phyloP scores from a whole-genome alignment of 2,888 invertebrate species.

The Cryptocephalus moraei region DNA sequence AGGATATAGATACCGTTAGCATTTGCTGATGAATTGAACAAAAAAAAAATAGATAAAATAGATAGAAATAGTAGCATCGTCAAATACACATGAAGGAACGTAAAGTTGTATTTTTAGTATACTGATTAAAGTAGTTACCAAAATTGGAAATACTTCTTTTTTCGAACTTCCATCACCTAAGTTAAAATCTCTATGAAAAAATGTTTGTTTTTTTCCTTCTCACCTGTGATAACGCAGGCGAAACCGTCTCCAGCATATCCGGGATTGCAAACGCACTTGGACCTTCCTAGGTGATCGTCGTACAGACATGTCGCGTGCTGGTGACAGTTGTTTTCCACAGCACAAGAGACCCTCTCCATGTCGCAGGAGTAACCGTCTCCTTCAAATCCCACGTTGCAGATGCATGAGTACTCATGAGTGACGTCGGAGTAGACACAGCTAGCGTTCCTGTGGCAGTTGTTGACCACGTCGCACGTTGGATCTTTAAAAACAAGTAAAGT shows the following conservation, averaged over 20 bases:
- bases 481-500: neutral
- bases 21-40: too few species aligned
- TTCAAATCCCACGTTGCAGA: conserved; percentile 73
- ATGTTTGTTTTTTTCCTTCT: conserved; percentile 10
- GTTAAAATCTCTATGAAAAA: too few species aligned
- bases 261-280: conserved; percentile 64
- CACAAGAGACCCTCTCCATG: conserved; percentile 43
- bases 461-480: conserved; percentile 54
- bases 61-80: too few species aligned
- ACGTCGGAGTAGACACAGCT: conserved; percentile 56
- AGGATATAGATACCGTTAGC: too few species aligned
- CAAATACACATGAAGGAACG: too few species aligned
- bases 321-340: conserved; percentile 55
- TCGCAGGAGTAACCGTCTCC: conserved; percentile 76
- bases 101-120: too few species aligned
- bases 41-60: too few species aligned
- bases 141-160: too few species aligned
- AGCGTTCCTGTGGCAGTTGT: conserved; percentile 75
- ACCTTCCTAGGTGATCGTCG: conserved; percentile 53
- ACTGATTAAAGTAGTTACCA: too few species aligned
- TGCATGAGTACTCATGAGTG: conserved; percentile 52
- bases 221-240: conserved; percentile 56
- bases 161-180: too few species aligned
- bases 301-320: conserved; percentile 64
- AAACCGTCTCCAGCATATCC: conserved; percentile 80